Conservation (phyloP, 2,113 vertebrate species). For the Rattus rattus region DNA sequence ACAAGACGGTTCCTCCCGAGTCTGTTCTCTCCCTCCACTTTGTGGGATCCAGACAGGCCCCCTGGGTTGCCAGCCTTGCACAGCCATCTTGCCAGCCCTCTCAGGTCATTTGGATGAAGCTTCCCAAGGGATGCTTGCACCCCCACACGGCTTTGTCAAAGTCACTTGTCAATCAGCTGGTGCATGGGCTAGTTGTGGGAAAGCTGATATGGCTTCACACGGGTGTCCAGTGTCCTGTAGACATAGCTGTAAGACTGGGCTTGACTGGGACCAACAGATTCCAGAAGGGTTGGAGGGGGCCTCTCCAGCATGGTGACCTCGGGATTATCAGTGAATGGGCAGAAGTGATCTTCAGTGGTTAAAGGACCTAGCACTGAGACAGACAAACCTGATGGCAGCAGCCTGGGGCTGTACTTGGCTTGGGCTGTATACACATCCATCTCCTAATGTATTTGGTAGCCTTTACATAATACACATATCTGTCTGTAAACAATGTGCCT, state of each 20-base stretch:
- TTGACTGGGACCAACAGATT: no score
- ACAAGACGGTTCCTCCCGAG: neutral
- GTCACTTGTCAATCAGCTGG: neutral
- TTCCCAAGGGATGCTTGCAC: neutral
- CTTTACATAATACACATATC: neutral
- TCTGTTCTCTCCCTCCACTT: neutral
- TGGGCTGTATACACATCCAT: neutral
- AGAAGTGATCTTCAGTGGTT: neutral
- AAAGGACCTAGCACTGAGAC: neutral
- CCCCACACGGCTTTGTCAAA: fast-evolving
- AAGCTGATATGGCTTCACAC: neutral
- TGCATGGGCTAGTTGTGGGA: fast-evolving
- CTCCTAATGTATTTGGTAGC: neutral
- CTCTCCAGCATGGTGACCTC: neutral
- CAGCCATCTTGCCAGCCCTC: neutral
- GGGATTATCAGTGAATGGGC: neutral
- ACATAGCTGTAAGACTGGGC: neutral
- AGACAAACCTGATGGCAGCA: no score
- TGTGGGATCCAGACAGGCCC: neutral
- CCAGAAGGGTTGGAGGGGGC: neutral
- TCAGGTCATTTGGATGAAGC: neutral
- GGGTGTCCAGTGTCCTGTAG: neutral
- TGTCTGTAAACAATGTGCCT: neutral
- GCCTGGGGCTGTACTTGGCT: neutral
- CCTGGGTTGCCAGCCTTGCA: no score